Conservation (phyloP, 2,113 vertebrate species). For the Glaucomys volans region DNA sequence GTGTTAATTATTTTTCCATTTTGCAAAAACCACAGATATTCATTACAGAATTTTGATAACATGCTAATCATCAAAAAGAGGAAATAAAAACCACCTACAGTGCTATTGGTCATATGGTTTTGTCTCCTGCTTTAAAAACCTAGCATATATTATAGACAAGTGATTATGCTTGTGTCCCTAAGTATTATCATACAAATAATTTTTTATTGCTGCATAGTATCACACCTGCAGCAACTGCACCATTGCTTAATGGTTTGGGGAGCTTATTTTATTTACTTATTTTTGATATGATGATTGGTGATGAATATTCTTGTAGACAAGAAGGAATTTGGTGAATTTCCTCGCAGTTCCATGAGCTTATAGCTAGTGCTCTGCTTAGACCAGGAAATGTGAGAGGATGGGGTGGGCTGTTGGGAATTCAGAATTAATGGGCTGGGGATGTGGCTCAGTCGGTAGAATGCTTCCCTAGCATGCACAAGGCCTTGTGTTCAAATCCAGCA, state of each 20-base stretch:
- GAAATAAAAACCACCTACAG: not conserved
- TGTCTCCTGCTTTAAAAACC: not conserved
- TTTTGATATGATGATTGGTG: not conserved
- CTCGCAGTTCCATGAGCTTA: not conserved
- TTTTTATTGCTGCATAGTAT: not conserved
- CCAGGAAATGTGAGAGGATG: not conserved
- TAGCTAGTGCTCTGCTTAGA: not conserved
- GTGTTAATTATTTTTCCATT: slow-evolving; percentile 10
- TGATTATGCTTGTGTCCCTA: not conserved
- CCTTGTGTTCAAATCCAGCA: no score
- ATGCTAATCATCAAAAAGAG: not conserved
- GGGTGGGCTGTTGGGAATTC: not conserved
- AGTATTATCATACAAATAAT: slow-evolving; percentile 1
- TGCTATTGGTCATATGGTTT: not conserved
- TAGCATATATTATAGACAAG: not conserved
- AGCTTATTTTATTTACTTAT: not conserved
- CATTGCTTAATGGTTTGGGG: not conserved
- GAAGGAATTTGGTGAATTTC: no score
- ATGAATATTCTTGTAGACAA: not conserved
- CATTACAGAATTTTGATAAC: not conserved
- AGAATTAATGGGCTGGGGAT: no score
- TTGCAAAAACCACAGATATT: slow-evolving; percentile 22
- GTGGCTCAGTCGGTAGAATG: no score
- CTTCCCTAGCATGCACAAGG: no score
- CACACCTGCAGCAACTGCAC: not conserved